Evolutionary conservation across 2,113 vertebrate species (phyloP), one percentile per base, ranked within the genome.

Genomic region (Mastomys coucha): DNA sequence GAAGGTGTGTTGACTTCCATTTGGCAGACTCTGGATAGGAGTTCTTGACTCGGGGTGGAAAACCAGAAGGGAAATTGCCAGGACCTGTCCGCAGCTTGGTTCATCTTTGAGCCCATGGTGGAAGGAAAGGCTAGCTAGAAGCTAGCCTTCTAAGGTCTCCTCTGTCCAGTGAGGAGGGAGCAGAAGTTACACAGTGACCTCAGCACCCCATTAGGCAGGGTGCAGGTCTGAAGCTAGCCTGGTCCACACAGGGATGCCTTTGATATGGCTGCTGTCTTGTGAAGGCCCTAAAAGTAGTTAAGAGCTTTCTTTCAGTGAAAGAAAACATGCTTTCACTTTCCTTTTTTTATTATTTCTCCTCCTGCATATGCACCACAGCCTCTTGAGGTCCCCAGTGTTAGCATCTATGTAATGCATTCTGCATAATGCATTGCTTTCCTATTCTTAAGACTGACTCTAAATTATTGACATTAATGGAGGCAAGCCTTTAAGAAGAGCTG

Each of bases 391-490:
- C 36, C 77, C 53, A 58, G 45, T 28, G 77, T 77, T 65, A 51
- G 28, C 58, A 51, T 82, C 73, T 22, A 42, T 7, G 53, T 16
- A 26, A 51, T 70, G 14, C 5, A 6, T 16, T 42, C 88, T 36
- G 11, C 85, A 70, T 94, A 75, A 86, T 80, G 88, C 20, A 78
- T 39, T 84, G 67, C 69, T 92, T 69, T 67, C 51, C 89, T 75
- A 28, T 39, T 63, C 84, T 73, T 58, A 88, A 33, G 36, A 65
- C 33, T 42, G 39, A 33, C 81, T 86, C 89, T 95, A 58, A 96
- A 95, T 91, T 85, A 86, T 24, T 33, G 70, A 91, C 82, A 72
- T 13, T 88, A 92, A 92, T 95, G 91, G 93, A 92, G 76, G 70
- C 42, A 76, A 51, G 85, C 13, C 49, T 75, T 90, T 85, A 75